These are phyloP conservation scores for Buphagus erythrorhynchus DNA, from an alignment of 2,797 vertebrate species.

Conservation along the genomic window DNA sequence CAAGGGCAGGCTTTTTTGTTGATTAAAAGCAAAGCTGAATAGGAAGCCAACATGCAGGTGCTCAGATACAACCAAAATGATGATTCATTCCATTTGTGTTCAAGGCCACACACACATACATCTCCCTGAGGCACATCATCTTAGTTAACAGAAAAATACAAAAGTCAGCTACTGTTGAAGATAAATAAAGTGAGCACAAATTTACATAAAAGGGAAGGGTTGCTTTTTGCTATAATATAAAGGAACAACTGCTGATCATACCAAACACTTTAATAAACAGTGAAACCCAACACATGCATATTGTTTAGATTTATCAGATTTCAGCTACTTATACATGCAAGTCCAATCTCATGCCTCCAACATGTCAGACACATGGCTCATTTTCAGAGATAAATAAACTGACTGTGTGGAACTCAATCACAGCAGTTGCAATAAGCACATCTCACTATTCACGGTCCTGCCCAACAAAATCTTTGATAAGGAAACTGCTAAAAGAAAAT, in stretches of 20 bases:
- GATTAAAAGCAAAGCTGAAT: not conserved
- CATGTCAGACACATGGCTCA: not conserved
- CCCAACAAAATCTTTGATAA: not conserved
- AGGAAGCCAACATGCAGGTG: not conserved
- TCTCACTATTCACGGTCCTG: not conserved
- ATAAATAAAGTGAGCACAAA: not conserved
- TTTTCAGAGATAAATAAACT: constrained; percentile 14
- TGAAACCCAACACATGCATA: not conserved
- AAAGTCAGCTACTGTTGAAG: not conserved
- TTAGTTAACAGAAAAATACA: not conserved
- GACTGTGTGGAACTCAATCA: not conserved
- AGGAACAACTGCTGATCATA: not conserved
- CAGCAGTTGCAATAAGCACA: not conserved
- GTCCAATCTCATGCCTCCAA: not conserved
- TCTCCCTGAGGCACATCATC: not conserved
- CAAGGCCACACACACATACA: not conserved
- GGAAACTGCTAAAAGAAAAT: not conserved
- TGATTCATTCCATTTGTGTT: not conserved
- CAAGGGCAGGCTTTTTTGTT: not conserved
- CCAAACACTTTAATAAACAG: not conserved
- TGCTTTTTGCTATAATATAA: not conserved
- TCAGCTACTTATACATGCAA: not conserved
- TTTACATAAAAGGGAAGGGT: not conserved
- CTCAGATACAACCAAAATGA: not conserved
- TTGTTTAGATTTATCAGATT: not conserved